A percentile compares a stretch with the other conserved stretches of the same genome.
Evolutionary conservation across 2,888 invertebrate species (phyloP).

Genomic region (Sabellastarte sp.): DNA sequence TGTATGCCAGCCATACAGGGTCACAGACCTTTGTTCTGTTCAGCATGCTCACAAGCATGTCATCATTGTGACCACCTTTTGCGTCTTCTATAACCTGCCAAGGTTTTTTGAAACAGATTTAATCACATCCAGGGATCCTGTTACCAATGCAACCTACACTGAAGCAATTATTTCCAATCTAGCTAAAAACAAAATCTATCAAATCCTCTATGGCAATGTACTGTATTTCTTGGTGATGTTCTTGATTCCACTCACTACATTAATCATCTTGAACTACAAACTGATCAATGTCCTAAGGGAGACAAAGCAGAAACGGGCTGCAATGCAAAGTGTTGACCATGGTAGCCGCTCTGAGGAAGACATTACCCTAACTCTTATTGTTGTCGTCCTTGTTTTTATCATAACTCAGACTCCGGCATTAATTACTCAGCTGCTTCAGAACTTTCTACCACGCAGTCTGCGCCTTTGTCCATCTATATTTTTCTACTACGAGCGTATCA

Average conservation of each 20-base stretch:
- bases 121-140: not conserved
- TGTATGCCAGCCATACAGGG: conserved; percentile 31
- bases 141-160: not conserved
- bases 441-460: conserved; percentile 4
- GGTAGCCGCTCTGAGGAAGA: conserved; percentile 32
- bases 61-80: conserved; percentile 22
- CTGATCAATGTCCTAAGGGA: conserved; percentile 29
- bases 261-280: conserved; percentile 29
- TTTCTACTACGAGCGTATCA: conserved; percentile 34
- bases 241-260: conserved; percentile 27
- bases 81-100: conserved; percentile 29
- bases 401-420: conserved; percentile 33
- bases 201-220: conserved; percentile 27
- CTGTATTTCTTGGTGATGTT: conserved; percentile 34
- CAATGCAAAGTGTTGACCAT: conserved; percentile 12
- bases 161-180: conserved; percentile 9
- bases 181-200: conserved; percentile 21
- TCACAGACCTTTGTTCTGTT: conserved; percentile 26
- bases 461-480: conserved; percentile 24
- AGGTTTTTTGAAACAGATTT: conserved; percentile 32
- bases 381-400: conserved; percentile 35
- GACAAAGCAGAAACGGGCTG: conserved; percentile 28
- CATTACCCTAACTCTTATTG: conserved; percentile 34
- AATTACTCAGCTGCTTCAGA: conserved; percentile 29
- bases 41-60: conserved; percentile 28